Conservation (phyloP, 2,797 vertebrate species). For the Potorous gilbertii region DNA sequence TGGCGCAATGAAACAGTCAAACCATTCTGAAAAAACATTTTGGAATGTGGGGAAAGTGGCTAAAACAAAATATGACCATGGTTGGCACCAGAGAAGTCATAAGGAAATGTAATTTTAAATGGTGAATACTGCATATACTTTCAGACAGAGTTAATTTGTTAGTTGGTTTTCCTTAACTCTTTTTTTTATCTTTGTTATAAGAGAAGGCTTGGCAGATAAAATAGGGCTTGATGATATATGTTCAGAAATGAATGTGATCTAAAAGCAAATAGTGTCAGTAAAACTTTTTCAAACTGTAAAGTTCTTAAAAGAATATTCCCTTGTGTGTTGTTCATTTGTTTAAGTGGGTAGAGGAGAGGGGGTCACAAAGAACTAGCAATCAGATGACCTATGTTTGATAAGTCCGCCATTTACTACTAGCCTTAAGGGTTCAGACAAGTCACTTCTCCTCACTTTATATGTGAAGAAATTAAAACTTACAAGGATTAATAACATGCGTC, state of each 20-base stretch:
- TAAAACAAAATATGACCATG: neutral
- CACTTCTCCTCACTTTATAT: neutral
- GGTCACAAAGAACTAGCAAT: neutral
- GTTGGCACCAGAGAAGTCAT: neutral
- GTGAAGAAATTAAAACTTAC: neutral
- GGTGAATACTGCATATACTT: neutral
- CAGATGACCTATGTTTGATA: neutral
- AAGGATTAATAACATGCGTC: neutral
- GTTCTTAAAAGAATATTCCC: neutral
- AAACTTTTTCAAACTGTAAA: neutral
- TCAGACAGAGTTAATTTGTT: neutral
- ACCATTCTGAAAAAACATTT: neutral
- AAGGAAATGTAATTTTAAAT: neutral
- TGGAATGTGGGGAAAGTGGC: neutral
- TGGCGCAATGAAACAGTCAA: neutral
- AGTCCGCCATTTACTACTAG: neutral
- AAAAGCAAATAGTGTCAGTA: neutral
- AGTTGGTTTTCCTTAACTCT: neutral
- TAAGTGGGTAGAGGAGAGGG: neutral
- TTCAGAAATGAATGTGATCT: neutral
- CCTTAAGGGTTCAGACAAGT: neutral
- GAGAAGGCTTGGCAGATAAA: neutral
- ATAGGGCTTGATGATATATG: neutral
- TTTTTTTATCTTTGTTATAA: neutral
- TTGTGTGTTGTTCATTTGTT: neutral